Evolutionary conservation across 2,797 vertebrate genomes (phyloP).

Genomic region (Falco columbarius): DNA sequence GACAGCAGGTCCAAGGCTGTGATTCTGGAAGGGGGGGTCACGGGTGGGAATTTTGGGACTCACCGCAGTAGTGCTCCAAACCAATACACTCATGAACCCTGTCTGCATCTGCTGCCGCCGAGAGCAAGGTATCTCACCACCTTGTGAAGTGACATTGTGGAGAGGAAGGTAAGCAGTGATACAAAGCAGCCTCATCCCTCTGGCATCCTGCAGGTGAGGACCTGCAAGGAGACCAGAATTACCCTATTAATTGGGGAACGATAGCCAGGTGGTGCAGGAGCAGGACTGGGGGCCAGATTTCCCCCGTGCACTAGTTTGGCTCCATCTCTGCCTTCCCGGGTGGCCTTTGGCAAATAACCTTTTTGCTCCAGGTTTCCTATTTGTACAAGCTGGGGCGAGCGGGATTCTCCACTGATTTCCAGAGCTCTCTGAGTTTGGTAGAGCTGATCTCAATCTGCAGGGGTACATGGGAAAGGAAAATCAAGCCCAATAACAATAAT

Average conservation of each 20-base stretch:
- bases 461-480: constrained; percentile 4
- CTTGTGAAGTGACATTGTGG: neutral
- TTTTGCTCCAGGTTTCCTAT: neutral
- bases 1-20: neutral
- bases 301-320: rapidly evolving
- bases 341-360: constrained; percentile 21
- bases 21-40: neutral
- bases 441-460: neutral
- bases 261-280: neutral
- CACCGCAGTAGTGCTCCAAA: neutral
- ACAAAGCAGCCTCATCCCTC: neutral
- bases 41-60: neutral
- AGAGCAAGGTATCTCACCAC: neutral
- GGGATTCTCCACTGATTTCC: neutral
- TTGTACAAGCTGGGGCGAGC: neutral
- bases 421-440: neutral
- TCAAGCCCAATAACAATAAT: constrained; percentile 1
- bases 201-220: neutral
- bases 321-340: neutral
- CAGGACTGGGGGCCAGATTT: neutral
- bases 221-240: neutral
- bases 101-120: neutral
- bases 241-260: neutral
- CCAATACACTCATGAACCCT: neutral
- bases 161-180: neutral